Evolutionary conservation across 2,113 vertebrate species (phyloP).

Genomic region (Cryptomyrus ogoouensis): DNA sequence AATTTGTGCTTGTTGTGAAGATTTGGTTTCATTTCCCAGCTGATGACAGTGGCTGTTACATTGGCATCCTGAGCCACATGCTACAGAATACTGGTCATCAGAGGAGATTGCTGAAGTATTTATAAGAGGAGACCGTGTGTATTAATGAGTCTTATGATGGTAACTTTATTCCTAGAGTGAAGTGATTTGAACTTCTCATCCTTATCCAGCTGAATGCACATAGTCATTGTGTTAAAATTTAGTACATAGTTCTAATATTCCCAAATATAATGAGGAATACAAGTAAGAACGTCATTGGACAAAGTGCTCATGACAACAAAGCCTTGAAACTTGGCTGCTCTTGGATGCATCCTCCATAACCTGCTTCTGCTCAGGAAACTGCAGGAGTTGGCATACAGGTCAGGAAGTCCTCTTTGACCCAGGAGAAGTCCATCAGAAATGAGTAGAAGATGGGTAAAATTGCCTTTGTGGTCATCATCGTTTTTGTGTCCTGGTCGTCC

Average conservation of each 20-base stretch:
- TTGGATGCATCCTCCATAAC: neutral
- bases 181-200: neutral
- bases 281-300: neutral
- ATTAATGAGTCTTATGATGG: neutral
- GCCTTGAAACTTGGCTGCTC: neutral
- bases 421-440: slow-evolving; percentile 66
- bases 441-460: slow-evolving; percentile 93
- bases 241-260: neutral
- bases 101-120: neutral
- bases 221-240: neutral
- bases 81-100: neutral
- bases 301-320: neutral
- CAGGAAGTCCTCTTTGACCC: slow-evolving; percentile 57
- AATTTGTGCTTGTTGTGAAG: neutral
- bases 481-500: slow-evolving; percentile 87
- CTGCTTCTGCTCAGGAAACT: slow-evolving; percentile 64
- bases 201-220: neutral
- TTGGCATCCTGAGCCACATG: neutral
- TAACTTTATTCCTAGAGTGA: neutral
- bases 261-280: neutral
- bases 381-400: slow-evolving; percentile 59
- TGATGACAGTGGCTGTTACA: neutral
- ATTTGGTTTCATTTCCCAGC: neutral
- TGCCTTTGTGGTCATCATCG: slow-evolving; percentile 75
- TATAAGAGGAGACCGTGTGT: neutral